Evolutionary conservation across 2,797 vertebrate genomes (phyloP).

Genomic region (Molossus molossus): DNA sequence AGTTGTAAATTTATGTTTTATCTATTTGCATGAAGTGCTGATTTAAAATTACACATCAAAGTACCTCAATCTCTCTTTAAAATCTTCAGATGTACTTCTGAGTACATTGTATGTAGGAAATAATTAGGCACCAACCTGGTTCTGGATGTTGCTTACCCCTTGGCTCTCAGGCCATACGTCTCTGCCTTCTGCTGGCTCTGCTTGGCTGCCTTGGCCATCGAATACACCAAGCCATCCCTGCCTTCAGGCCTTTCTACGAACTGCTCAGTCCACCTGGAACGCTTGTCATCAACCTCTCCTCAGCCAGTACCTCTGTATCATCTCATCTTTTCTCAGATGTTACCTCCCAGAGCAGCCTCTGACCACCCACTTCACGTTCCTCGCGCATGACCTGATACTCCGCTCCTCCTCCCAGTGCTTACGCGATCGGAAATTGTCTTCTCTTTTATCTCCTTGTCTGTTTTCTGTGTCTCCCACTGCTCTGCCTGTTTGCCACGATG

Average conservation of each 20-base stretch:
- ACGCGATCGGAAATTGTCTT: neutral
- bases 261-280: neutral
- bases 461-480: neutral
- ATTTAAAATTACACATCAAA: conserved; percentile 49
- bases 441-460: neutral
- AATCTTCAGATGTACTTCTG: neutral
- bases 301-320: neutral
- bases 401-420: neutral
- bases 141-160: neutral
- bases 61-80: conserved; percentile 12
- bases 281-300: neutral
- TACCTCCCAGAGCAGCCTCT: neutral
- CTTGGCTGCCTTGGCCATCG: neutral
- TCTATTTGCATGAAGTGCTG: neutral
- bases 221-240: neutral
- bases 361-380: neutral
- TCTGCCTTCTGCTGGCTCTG: neutral
- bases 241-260: neutral
- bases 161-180: neutral
- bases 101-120: neutral
- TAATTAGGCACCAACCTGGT: neutral
- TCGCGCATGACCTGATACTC: neutral
- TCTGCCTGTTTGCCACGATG: neutral
- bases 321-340: neutral
- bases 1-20: neutral